phyloP scores from a whole-genome alignment of 2,888 invertebrate species.

The Cylloceria caligata region DNA sequence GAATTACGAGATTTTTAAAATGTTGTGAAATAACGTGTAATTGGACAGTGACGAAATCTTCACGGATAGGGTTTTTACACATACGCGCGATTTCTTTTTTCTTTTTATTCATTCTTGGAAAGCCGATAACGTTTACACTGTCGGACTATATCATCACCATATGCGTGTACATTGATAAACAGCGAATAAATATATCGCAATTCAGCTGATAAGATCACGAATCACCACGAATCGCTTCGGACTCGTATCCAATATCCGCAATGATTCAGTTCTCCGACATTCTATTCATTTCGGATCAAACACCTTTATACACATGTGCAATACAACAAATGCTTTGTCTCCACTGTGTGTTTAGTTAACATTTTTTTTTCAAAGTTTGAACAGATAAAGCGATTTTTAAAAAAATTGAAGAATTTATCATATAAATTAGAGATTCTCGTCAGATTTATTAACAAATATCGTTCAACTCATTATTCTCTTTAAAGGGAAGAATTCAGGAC shows the following conservation, averaged over 20 bases:
- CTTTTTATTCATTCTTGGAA: too few species aligned
- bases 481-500: neutral
- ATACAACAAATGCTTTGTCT: too few species aligned
- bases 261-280: conserved; percentile 12
- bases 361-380: too few species aligned
- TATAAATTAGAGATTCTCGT: neutral
- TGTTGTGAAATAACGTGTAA: neutral
- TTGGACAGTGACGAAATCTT: neutral
- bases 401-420: too few species aligned
- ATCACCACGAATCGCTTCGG: neutral
- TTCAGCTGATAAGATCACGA: conserved; percentile 7
- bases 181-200: neutral
- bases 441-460: neutral
- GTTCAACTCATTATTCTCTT: neutral
- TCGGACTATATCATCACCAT: neutral
- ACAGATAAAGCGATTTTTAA: too few species aligned
- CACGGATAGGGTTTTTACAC: neutral
- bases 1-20: neutral
- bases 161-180: neutral
- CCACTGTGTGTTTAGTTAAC: too few species aligned
- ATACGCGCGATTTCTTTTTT: neutral
- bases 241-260: neutral
- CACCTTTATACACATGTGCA: too few species aligned
- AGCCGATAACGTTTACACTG: neutral
- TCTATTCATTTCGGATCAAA: neutral